Evolutionary conservation across 2,888 invertebrate species (phyloP).

Genomic region (Cancer borealis): DNA sequence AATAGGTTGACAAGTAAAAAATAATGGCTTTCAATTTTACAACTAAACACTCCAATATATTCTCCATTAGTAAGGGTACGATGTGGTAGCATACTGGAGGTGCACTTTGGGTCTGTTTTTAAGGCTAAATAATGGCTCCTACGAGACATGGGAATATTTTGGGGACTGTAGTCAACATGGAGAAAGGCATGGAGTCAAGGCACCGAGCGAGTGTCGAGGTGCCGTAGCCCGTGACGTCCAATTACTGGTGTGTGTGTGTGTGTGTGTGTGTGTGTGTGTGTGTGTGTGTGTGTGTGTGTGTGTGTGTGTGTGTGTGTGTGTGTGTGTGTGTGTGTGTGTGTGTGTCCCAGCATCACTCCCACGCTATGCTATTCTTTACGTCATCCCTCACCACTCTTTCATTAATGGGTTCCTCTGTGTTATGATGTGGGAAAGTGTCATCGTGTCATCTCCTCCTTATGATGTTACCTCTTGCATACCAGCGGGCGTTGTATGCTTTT

Average conservation of each 20-base stretch:
- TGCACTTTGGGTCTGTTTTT: not conserved
- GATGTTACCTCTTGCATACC: not conserved
- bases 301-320: conserved; percentile 16
- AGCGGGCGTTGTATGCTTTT: not conserved
- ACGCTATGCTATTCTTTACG: not conserved
- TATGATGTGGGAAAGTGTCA: not conserved
- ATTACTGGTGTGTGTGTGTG: not conserved
- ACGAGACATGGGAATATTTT: not conserved
- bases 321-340: not conserved
- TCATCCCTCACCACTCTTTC: not conserved
- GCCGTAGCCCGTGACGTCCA: not conserved
- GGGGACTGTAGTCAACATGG: not conserved
- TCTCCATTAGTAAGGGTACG: too few species aligned
- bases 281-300: not conserved
- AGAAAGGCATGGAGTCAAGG: not conserved
- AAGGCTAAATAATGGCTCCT: not conserved
- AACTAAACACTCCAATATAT: too few species aligned
- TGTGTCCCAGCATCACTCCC: not conserved
- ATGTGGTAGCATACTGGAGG: not conserved
- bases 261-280: conserved; percentile 27
- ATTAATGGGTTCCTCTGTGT: not conserved
- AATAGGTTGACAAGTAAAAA: too few species aligned
- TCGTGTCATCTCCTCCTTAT: not conserved
- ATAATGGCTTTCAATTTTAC: too few species aligned
- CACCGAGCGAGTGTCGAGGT: not conserved